Evolutionary conservation across 2,888 invertebrate species (phyloP), one percentile per base, ranked within the genome.

Genomic region (Sarcophaga variegata): DNA sequence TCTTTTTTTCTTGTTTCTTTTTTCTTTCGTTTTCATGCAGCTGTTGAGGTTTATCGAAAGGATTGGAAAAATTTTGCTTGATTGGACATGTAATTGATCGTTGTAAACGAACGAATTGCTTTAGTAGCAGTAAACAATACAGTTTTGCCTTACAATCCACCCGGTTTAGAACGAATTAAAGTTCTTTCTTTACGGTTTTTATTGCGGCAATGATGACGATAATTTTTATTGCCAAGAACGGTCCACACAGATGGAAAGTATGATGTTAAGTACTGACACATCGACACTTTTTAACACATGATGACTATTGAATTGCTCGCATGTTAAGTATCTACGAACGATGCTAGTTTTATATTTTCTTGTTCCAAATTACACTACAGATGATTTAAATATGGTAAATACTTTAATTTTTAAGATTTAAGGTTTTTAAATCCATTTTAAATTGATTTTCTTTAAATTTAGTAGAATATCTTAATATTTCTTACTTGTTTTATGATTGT

Each of bases 11-110:
- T 1, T 22, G 1, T 1, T 64, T 49, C 11, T 17, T 62, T 75
- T 70, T 49, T 62, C 27, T 63, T 27, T 10, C 37, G 8, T 54
- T 22, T 78, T 62, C 54, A 27, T 78, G 62, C 78, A 74, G 83
- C 82, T 79, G 78, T 67, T 83, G 66, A 60, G 80, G 25, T 63
- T 74, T n/a, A 37, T 37, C 12, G 62, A 45, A 59, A 64, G 71
- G 22, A 67, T 66, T 83, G 64, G 37, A 37, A 86, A 74, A 89
- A 88, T 84, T 89, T 89, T 91, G 90, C 89, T 90, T 92, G 92
- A 92, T 92, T 92, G 91, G 90, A 92, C 92, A 90, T 91, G 91
- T 90, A 92, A 92, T 91, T 92, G 92, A 92, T 92, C 91, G 92
- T 90, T 91, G 84, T 76, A 81, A 83, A 83, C 27, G 78, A 78